Evolutionary conservation across 2,113 vertebrate genomes (phyloP).

Genomic region (Psittacus erithacus): DNA sequence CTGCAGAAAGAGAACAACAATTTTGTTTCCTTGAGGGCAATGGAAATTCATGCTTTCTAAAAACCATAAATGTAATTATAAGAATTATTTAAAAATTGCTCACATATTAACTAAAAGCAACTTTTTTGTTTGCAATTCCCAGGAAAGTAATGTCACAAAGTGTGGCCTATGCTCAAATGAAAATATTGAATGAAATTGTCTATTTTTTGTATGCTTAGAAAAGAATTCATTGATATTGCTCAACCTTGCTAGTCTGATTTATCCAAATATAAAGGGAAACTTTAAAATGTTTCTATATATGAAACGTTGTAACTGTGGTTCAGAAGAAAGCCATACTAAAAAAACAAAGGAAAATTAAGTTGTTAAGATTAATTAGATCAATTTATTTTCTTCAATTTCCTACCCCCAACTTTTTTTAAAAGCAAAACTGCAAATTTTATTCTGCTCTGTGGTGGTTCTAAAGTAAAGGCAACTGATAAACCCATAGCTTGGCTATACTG

Average conservation of each 20-base stretch:
- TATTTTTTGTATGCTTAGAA: neutral
- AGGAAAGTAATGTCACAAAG: neutral
- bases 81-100: neutral
- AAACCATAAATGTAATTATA: neutral
- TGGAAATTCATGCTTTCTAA: neutral
- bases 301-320: neutral
- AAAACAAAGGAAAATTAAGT: neutral
- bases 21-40: neutral
- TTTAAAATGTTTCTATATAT: neutral
- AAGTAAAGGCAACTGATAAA: neutral
- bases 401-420: neutral
- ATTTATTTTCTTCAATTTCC: neutral
- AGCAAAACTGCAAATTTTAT: neutral
- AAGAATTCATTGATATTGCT: neutral
- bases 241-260: neutral
- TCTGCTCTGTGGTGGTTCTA: neutral
- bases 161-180: accelerated
- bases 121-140: neutral
- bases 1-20: neutral
- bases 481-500: neutral
- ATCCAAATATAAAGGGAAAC: neutral
- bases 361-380: neutral
- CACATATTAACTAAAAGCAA: neutral
- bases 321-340: neutral
- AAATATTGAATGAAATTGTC: neutral